Evolutionary conservation across 2,888 invertebrate genomes (phyloP).

Genomic region (Andrena haemorrhoa): DNA sequence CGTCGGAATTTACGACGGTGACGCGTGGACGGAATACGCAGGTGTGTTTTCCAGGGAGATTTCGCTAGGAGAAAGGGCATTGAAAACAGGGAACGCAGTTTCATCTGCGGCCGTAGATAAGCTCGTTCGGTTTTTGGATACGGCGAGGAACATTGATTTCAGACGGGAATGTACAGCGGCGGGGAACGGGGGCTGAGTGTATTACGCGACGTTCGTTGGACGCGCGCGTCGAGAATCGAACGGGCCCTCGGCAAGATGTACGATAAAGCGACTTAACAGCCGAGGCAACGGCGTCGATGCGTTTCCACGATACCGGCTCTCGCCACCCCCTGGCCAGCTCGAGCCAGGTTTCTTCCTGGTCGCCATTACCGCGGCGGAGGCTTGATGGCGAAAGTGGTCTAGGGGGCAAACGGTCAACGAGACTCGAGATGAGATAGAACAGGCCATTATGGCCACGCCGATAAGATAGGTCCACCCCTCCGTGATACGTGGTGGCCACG

Average conservation of each 20-base stretch:
- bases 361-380: constrained; percentile 76
- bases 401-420: constrained; percentile 81
- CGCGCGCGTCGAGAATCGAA: constrained; percentile 32
- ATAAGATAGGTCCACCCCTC: constrained; percentile 82
- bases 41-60: not conserved
- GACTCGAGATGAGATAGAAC: constrained; percentile 83
- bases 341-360: constrained; percentile 71
- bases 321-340: constrained; percentile 25
- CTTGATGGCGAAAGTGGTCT: constrained; percentile 79
- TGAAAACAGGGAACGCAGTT: no score
- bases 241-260: constrained; percentile 18
- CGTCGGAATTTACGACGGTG: not conserved
- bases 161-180: no score
- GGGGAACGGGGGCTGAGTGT: no score
- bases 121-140: not conserved
- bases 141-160: not conserved
- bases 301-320: constrained; percentile 65
- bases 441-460: constrained; percentile 82
- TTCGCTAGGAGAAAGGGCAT: constrained; percentile 6
- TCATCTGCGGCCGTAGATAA: no score
- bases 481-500: constrained; percentile 70
- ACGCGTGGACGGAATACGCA: not conserved
- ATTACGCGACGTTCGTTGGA: not conserved
- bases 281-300: constrained; percentile 54
- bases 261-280: constrained; percentile 58